Evolutionary conservation across 2,888 invertebrate species (phyloP), one percentile per base, ranked within the genome.

Genomic region (Troides aeacus): DNA sequence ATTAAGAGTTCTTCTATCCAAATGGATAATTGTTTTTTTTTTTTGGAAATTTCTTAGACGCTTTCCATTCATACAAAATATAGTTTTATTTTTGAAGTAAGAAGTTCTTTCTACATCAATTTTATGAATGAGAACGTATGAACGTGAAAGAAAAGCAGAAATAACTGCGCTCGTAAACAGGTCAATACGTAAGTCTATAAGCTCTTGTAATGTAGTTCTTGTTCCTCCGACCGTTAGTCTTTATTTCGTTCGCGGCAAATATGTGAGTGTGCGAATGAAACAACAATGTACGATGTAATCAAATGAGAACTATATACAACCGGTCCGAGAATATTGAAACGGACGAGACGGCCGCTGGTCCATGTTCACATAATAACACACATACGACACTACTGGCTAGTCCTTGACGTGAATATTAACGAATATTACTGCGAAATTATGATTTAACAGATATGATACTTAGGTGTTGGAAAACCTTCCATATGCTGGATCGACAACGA

Each of bases 281-380:
- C 82, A 81, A 82, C 82, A 88, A 90, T 82, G 84, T 89, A 90
- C 85, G 81, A 85, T 81, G 76, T 82, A 84, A 83, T 84, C 85
- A 90, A 90, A 91, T 88, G 85, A 89, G 84, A 78, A 84, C 79
- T 82, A 82, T 76, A 73, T 74, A 76, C 75, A 75, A 72, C 74
- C 74, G 73, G 74, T 71, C 72, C 70, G 71, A 75, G 75, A 76
- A 76, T 75, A 78, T 78, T 79, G 77, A 77, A 81, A 78, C 71
- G 74, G 72, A 78, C 75, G 77, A 71, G 58, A 59, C 61, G 30
- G 30, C 60, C 21, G 15, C 17, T 58, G 15, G 1, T 15, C 39
- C 69, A 59, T 70, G 58, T 62, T 65, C 46, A 36, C n/a, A 65
- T 17, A 68, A 59, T 63, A 53, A 63, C 23, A 23, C 4, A 58